Evolutionary conservation across 2,888 invertebrate genomes (phyloP).

Genomic region (Cosmopolites sordidus): DNA sequence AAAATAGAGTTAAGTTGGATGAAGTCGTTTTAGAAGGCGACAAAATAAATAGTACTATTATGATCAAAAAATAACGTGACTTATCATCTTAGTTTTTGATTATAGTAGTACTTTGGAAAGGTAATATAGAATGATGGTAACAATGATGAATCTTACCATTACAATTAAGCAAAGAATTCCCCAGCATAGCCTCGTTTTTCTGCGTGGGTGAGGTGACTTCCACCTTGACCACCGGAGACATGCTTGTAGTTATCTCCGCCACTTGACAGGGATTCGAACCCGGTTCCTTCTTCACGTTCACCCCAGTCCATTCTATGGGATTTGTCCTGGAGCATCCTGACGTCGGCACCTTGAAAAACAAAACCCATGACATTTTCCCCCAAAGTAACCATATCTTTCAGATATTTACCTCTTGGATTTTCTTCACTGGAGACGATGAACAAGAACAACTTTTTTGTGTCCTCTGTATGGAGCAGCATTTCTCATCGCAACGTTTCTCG

Average conservation of each 20-base stretch:
- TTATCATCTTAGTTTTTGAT: too few species aligned
- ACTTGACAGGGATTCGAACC: slow-evolving; percentile 56
- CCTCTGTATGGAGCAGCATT: slow-evolving; percentile 40
- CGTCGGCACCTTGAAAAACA: slow-evolving; percentile 8
- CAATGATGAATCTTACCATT: slow-evolving; percentile 4
- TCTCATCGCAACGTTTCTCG: slow-evolving; percentile 41
- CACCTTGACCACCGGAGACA: slow-evolving; percentile 56
- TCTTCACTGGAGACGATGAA: slow-evolving; percentile 24
- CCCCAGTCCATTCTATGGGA: slow-evolving; percentile 60
- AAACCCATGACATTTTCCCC: neutral
- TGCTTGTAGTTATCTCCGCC: slow-evolving; percentile 57
- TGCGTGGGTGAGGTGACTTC: slow-evolving; percentile 64
- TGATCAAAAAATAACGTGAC: too few species aligned
- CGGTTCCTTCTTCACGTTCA: slow-evolving; percentile 66
- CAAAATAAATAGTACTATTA: too few species aligned
- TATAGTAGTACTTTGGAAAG: too few species aligned
- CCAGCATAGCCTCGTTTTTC: slow-evolving; percentile 39
- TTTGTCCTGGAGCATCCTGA: slow-evolving; percentile 65
- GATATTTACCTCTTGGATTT: slow-evolving; percentile 22
- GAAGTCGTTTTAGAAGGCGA: too few species aligned
- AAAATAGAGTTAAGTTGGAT: too few species aligned
- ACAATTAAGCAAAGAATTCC: slow-evolving; percentile 18
- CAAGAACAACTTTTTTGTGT: slow-evolving; percentile 40
- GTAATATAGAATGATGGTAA: too few species aligned
- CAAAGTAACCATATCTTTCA: neutral